Percentiles rank a stretch among this genome's conserved stretches.
Evolutionary conservation across 1,140 invertebrate species (phyloP).

Genomic region (Nephila pilipes): DNA sequence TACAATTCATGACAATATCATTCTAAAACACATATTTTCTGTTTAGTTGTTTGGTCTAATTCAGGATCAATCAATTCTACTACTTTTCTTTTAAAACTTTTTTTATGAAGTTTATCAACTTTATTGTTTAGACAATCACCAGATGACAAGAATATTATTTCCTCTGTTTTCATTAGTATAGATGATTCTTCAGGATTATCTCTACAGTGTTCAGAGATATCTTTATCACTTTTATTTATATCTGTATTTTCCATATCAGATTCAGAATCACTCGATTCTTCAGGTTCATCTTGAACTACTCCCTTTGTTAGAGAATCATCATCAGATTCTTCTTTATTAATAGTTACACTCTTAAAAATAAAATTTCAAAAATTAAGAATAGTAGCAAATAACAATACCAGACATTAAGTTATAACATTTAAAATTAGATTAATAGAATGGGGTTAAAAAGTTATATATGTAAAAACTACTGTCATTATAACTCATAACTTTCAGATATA

Average conservation of each 20-base stretch:
- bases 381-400: too few species aligned
- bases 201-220: neutral
- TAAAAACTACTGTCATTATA: too few species aligned
- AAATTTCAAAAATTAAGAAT: neutral
- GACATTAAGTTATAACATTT: too few species aligned
- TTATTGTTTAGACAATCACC: neutral
- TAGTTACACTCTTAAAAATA: neutral
- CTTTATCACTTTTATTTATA: neutral
- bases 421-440: too few species aligned
- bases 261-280: neutral
- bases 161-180: neutral
- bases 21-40: conserved; percentile 9
- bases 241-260: neutral
- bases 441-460: too few species aligned
- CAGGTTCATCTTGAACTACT: neutral
- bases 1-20: neutral
- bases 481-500: too few species aligned
- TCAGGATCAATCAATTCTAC: neutral
- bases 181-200: neutral
- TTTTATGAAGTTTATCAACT: neutral
- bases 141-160: neutral
- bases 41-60: neutral
- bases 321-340: neutral
- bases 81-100: neutral
- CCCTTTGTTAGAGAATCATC: neutral